Percentiles rank a stretch among this genome's conserved stretches.
phyloP scores from a whole-genome alignment of 2,888 invertebrate genomes.

The Octonoba sinensis region DNA sequence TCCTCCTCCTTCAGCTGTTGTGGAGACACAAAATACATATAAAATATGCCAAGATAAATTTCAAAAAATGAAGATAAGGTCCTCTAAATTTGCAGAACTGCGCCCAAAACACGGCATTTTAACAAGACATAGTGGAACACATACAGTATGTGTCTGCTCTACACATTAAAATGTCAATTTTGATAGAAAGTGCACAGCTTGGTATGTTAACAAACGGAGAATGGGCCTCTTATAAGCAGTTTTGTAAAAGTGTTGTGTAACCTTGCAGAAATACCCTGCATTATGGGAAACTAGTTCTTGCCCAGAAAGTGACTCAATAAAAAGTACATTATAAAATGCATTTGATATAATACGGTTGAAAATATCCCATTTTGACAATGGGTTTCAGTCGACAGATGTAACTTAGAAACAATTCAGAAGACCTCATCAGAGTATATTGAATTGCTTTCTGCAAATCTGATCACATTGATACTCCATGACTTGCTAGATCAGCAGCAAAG shows the following conservation, averaged over 20 bases:
- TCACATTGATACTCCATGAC: background rate
- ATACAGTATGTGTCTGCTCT: no score
- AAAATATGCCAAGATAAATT: no score
- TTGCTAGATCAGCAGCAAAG: constrained; percentile 6
- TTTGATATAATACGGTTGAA: background rate
- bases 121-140: no score
- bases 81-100: no score
- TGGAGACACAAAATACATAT: background rate
- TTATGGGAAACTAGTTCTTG: background rate
- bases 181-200: no score
- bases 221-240: no score
- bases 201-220: no score
- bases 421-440: background rate
- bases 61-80: no score
- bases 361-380: background rate
- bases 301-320: background rate
- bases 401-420: background rate
- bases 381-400: background rate
- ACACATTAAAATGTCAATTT: no score
- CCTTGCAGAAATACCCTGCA: background rate
- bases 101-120: no score
- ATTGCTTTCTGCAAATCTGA: background rate
- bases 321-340: background rate
- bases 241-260: background rate
- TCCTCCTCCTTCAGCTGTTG: background rate